phyloP scores from a whole-genome alignment of 2,113 vertebrate species.

The Glaucomys volans region DNA sequence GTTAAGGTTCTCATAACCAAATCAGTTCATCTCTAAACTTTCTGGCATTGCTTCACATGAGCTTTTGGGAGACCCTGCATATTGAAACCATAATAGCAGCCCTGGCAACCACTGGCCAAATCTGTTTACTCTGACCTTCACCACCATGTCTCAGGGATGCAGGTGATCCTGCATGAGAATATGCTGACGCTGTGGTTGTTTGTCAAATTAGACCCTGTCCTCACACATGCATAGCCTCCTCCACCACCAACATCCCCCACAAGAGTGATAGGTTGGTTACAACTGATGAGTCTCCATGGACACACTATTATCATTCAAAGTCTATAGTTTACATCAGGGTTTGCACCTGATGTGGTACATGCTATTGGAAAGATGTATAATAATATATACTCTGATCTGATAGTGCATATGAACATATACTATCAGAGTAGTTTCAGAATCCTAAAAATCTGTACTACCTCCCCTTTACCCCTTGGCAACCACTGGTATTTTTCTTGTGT shows the following conservation, averaged over 20 bases:
- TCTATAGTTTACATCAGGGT: too few relatives aligned
- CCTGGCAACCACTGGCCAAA: not conserved
- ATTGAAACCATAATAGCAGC: not conserved
- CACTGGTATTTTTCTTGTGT: not conserved
- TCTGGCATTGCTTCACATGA: too few relatives aligned
- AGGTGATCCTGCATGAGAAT: too few relatives aligned
- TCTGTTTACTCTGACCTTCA: not conserved
- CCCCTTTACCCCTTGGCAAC: too few relatives aligned
- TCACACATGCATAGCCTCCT: fast-evolving
- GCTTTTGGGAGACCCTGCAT: too few relatives aligned
- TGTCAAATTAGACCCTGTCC: not conserved
- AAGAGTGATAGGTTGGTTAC: not conserved
- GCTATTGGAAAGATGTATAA: not conserved
- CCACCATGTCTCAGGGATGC: not conserved
- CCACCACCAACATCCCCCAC: too few relatives aligned
- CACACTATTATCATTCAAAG: not conserved
- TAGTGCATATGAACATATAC: not conserved
- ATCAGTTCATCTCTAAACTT: too few relatives aligned
- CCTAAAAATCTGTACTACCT: not conserved
- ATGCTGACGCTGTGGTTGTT: not conserved
- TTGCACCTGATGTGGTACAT: not conserved
- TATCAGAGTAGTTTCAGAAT: not conserved
- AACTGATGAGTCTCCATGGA: not conserved
- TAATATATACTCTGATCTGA: too few relatives aligned
- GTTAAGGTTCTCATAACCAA: too few relatives aligned